A percentile compares a stretch with the other conserved stretches of the same genome.
These are phyloP conservation scores for Ophion slaviceki DNA, from an alignment of 2,888 invertebrate genomes.

Conservation along the genomic window DNA sequence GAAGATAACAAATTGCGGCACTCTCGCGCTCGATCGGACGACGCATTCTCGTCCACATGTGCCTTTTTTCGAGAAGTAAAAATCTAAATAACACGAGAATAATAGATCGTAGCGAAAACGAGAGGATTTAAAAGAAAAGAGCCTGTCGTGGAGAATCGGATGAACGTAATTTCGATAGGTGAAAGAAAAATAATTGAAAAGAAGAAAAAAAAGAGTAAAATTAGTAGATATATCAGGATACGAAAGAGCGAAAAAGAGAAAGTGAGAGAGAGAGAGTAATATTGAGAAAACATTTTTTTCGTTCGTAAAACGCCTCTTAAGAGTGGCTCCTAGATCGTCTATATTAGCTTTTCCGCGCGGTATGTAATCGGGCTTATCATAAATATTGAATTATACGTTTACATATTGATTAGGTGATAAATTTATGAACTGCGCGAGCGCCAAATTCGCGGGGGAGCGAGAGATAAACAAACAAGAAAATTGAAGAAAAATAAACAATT, in stretches of 20 bases:
- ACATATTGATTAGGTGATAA: conserved; percentile 68
- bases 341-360: conserved; percentile 65
- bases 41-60: conserved; percentile 65
- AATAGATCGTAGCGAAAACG: conserved; percentile 37
- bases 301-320: conserved; percentile 56
- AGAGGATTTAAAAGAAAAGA: conserved; percentile 11
- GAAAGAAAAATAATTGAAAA: conserved; percentile 36
- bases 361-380: conserved; percentile 70
- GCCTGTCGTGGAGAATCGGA: conserved; percentile 54
- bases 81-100: conserved; percentile 55
- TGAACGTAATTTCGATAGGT: conserved; percentile 39
- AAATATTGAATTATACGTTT: conserved; percentile 69
- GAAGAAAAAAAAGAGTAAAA: conserved; percentile 51
- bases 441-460: conserved; percentile 56
- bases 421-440: conserved; percentile 60
- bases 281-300: conserved; percentile 42
- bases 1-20: conserved; percentile 30
- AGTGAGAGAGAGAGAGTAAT: conserved; percentile 13
- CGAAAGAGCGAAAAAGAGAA: conserved; percentile 35
- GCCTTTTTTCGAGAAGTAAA: conserved; percentile 64
- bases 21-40: conserved; percentile 61
- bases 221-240: conserved; percentile 51
- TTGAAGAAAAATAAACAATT: conserved; percentile 14
- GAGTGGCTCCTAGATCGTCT: conserved; percentile 62
- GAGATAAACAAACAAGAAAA: conserved; percentile 53